Percentiles rank a stretch among this genome's conserved stretches.
These are phyloP conservation scores for Orchestes rusci DNA, from an alignment of 2,888 invertebrate genomes.

Conservation along the genomic window DNA sequence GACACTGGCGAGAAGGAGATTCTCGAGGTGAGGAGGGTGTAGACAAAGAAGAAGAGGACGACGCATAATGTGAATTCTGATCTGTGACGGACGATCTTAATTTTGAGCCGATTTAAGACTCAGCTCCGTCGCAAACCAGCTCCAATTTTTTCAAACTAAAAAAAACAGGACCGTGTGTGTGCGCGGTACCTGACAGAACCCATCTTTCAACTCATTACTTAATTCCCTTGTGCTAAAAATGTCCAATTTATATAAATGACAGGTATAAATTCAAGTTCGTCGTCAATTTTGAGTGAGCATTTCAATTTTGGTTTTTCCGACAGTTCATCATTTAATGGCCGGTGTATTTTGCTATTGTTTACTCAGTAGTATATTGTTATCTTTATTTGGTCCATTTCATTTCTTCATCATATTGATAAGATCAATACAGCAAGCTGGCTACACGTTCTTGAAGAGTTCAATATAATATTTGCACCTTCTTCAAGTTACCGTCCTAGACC, in stretches of 20 bases:
- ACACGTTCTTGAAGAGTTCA: too few species aligned
- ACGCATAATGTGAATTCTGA: constrained; percentile 40
- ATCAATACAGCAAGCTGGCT: too few species aligned
- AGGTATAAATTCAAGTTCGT: constrained; percentile 43
- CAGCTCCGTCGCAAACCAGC: constrained; percentile 35
- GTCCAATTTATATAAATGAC: constrained; percentile 48
- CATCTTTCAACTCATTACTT: constrained; percentile 42
- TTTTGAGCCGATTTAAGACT: constrained; percentile 28
- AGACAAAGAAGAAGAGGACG: constrained; percentile 43
- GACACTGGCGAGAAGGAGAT: constrained; percentile 43
- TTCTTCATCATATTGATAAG: too few species aligned
- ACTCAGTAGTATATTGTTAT: too few species aligned
- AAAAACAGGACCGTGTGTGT: constrained; percentile 36
- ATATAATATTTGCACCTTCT: too few species aligned
- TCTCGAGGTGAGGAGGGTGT: constrained; percentile 42
- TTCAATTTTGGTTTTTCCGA: too few species aligned
- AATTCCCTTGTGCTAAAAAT: constrained; percentile 40
- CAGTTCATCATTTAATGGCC: too few species aligned
- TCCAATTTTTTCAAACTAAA: constrained; percentile 33
- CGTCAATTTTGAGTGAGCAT: constrained; percentile 17
- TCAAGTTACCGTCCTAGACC: too few species aligned
- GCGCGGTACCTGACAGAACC: constrained; percentile 41
- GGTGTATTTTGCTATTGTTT: too few species aligned
- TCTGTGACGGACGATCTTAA: constrained; percentile 27
- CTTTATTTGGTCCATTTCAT: too few species aligned